Percentiles rank a stretch among this genome's conserved stretches.
Conservation (phyloP, 2,888 invertebrate species). For the Metallyticus violacea region DNA sequence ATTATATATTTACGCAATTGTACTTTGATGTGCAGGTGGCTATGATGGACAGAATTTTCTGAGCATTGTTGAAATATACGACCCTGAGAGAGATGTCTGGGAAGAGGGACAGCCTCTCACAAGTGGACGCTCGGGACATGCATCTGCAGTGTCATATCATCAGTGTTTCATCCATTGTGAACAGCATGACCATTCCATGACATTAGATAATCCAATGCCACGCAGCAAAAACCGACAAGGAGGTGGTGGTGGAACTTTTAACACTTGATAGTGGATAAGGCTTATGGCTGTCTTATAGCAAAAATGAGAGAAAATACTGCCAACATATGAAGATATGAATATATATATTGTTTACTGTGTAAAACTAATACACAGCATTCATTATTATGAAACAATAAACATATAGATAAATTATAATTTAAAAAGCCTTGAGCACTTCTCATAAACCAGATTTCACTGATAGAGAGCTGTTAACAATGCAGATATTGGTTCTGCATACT, state of each 20-base stretch:
- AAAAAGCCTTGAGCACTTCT: no score
- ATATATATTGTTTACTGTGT: no score
- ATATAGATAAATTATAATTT: no score
- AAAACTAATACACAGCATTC: no score
- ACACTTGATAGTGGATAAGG: neutral
- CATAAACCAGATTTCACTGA: no score
- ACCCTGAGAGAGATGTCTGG: constrained; percentile 76
- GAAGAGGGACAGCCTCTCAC: constrained; percentile 71
- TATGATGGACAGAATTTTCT: constrained; percentile 86
- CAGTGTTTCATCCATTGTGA: constrained; percentile 55
- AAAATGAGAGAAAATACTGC: no score
- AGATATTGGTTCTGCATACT: no score
- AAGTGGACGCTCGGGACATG: constrained; percentile 87
- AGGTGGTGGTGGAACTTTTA: neutral
- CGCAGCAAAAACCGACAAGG: neutral
- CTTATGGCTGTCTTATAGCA: no score
- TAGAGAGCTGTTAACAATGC: no score
- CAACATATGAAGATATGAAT: no score
- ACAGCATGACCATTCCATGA: constrained; percentile 35
- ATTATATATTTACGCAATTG: no score
- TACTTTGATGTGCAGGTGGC: constrained; percentile 78
- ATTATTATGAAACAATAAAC: no score
- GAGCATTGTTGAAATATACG: constrained; percentile 84
- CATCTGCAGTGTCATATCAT: constrained; percentile 83
- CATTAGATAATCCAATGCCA: neutral